phyloP scores from a whole-genome alignment of 2,797 vertebrate species.

The Heterohyrax brucei region DNA sequence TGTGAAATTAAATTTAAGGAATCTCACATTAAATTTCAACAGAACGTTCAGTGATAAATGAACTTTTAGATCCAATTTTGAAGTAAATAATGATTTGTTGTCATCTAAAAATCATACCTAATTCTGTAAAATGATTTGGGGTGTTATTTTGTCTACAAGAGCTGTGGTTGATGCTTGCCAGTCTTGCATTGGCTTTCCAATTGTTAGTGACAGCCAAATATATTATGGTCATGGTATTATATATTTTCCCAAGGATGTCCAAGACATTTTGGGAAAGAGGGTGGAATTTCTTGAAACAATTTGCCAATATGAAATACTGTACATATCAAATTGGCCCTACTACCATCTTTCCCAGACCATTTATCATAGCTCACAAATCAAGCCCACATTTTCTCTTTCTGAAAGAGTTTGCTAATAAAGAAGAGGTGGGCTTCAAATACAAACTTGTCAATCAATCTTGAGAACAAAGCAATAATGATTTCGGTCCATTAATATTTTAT shows the following conservation, averaged over 20 bases:
- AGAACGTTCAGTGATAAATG: conserved; percentile 77
- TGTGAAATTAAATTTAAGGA: conserved; percentile 71
- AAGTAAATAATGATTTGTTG: conserved; percentile 80
- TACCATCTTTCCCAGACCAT: conserved; percentile 85
- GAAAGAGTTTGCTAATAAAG: conserved; percentile 79
- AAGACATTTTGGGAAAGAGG: conserved; percentile 80
- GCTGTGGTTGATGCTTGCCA: conserved; percentile 77
- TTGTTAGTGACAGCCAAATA: conserved; percentile 84
- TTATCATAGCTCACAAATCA: conserved; percentile 86
- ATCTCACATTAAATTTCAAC: conserved; percentile 74
- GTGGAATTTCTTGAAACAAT: conserved; percentile 87
- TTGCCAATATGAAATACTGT: conserved; percentile 87
- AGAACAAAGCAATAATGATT: conserved; percentile 81
- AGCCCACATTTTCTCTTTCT: conserved; percentile 83
- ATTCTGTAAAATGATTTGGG: conserved; percentile 77
- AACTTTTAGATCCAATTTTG: conserved; percentile 75
- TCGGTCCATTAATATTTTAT: conserved; percentile 81
- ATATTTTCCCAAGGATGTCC: conserved; percentile 77
- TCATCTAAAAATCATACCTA: conserved; percentile 76
- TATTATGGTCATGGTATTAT: conserved; percentile 74
- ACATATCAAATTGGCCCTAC: conserved; percentile 84
- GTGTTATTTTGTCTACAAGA: conserved; percentile 78
- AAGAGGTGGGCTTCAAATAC: conserved; percentile 79
- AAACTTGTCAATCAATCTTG: conserved; percentile 83
- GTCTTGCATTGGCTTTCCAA: conserved; percentile 70